Evolutionary conservation across 2,888 invertebrate species (phyloP), one percentile per base, ranked within the genome.

Genomic region (Amphiduros pacificus): DNA sequence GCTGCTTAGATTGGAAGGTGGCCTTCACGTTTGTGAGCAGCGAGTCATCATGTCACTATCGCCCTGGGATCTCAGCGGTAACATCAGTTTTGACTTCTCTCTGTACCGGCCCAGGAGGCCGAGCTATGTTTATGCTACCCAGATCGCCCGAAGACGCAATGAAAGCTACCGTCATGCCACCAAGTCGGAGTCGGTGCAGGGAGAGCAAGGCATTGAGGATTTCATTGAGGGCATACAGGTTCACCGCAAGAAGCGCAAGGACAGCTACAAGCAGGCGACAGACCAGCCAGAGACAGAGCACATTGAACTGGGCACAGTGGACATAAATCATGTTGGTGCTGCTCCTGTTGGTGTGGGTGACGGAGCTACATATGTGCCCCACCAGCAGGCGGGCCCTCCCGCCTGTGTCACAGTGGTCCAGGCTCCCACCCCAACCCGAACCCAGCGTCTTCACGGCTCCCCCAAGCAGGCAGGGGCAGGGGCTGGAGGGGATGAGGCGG

Each of bases 61-160:
- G 14, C 80, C 81, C 0, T 81, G 77, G 74, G 79, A 80, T 63
- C 66, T 77, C 28, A 67, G 69, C 49, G 77, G 74, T 26, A 78
- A 77, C 27, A 71, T 81, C 27, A 75, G 78, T n/a, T 75, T 79
- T 66, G 77, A 79, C 20, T 78, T 81, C 62, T 75, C 76, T 27
- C 66, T 79, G 29, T 80, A 80, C 65, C 72, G 79, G 27, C 80
- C 80, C 6, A 70, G 81, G 5, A 65, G 81, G 9, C 77, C 79
- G 0, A 81, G 80, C 64, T 81, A 81, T 66, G 78, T 80, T 3
- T 77, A 74, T 62, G 81, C 81, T 20, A 81, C 81, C 11, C 77
- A 78, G 64, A 65, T 58, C 24, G 56, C 67, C 4, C 71, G 71
- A 36, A 76, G 77, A 44, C 65, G 80, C n/a, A 78, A 74, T 44